These are phyloP conservation scores for Zoanthus gigantus DNA, from an alignment of 92 coral and sea anemone genomes.

Conservation along the genomic window DNA sequence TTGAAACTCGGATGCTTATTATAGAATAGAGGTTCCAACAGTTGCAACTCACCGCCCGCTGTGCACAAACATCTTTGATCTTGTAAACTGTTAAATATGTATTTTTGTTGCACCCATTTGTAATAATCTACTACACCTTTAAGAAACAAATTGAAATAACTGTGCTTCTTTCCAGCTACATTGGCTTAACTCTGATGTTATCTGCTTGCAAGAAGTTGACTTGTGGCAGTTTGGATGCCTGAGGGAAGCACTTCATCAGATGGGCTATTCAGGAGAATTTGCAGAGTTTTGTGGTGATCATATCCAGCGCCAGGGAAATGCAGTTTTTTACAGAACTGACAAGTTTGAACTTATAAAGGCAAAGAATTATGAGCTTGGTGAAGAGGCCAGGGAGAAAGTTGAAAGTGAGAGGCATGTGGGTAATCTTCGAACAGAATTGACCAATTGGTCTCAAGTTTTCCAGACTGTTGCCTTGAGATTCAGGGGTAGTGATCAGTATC, in stretches of 20 bases:
- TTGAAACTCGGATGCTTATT: no score
- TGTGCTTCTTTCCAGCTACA: constrained; percentile 22
- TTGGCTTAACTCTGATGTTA: constrained; percentile 35
- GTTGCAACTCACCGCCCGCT: no score
- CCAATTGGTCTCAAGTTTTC: constrained; percentile 8
- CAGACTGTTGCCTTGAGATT: constrained; percentile 14
- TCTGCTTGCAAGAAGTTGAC: constrained; percentile 39
- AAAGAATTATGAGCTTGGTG: constrained; percentile 20
- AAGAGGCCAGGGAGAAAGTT: background rate
- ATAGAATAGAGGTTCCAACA: no score
- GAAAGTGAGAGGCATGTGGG: background rate
- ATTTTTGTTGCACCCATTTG: no score
- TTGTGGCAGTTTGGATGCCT: constrained; percentile 34
- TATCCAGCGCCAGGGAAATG: background rate
- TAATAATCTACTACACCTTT: no score
- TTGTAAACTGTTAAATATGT: no score
- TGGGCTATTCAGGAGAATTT: constrained; percentile 38
- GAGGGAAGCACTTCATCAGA: constrained; percentile 17
- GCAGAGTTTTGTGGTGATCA: background rate
- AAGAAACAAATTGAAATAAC: background rate
- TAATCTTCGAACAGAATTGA: constrained; percentile 3
- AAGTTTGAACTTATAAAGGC: constrained; percentile 29
- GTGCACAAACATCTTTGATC: no score
- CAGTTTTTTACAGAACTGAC: constrained; percentile 16
- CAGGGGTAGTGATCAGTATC: background rate